Evolutionary conservation across 2,888 invertebrate genomes (phyloP).

Genomic region (Nesidiocoris tenuis): DNA sequence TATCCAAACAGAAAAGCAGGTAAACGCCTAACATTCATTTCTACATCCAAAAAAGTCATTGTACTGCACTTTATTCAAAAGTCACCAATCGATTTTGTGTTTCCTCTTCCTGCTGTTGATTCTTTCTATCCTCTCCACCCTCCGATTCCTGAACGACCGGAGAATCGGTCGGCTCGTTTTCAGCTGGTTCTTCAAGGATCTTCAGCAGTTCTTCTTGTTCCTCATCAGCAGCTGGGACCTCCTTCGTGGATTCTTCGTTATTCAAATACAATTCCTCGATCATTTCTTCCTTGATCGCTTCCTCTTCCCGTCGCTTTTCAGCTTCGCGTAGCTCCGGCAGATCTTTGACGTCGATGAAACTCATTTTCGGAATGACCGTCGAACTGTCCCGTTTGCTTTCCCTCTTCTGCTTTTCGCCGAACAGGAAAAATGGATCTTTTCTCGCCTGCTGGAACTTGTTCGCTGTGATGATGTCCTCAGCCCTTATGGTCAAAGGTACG

Average conservation of each 20-base stretch:
- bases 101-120: too few relatives aligned
- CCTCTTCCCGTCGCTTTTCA: not conserved
- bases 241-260: too few relatives aligned
- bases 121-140: too few relatives aligned
- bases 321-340: slow-evolving; percentile 9
- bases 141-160: too few relatives aligned
- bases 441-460: slow-evolving; percentile 33
- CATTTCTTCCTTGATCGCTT: not conserved
- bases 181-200: too few relatives aligned
- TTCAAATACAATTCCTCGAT: too few relatives aligned
- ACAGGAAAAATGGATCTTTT: slow-evolving; percentile 31
- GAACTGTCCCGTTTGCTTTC: not conserved
- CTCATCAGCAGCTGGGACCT: not conserved
- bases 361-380: not conserved
- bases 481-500: slow-evolving; percentile 33
- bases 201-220: not conserved
- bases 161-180: too few relatives aligned
- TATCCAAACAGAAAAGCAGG: too few relatives aligned
- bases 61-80: too few relatives aligned
- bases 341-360: slow-evolving; percentile 3
- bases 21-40: too few relatives aligned
- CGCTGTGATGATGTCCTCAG: slow-evolving; percentile 31
- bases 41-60: too few relatives aligned
- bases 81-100: too few relatives aligned
- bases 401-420: slow-evolving; percentile 34